These are phyloP conservation scores for Lutjanus erythropterus DNA, from an alignment of 2,113 vertebrate species.

Conservation along the genomic window DNA sequence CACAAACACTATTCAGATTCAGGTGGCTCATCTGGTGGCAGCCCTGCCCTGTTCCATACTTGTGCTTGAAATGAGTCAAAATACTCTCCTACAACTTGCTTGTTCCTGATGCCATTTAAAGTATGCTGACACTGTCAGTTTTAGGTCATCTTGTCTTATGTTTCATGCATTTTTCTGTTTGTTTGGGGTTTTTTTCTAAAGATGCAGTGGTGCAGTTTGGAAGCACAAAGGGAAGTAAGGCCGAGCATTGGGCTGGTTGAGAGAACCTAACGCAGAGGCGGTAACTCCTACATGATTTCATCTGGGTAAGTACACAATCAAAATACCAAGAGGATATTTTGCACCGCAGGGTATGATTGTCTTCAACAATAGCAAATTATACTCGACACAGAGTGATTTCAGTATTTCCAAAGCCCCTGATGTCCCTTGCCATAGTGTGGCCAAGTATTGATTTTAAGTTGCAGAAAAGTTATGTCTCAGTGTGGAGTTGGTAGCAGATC, in stretches of 20 bases:
- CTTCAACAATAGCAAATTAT: slow-evolving; percentile 32
- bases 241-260: slow-evolving; percentile 2
- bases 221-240: slow-evolving; percentile 40
- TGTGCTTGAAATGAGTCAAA: background rate
- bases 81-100: background rate
- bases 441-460: slow-evolving; percentile 45
- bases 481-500: background rate
- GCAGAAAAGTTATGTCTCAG: slow-evolving; percentile 16
- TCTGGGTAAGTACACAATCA: slow-evolving; percentile 33
- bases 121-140: background rate
- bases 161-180: background rate
- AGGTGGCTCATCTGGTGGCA: background rate
- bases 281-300: slow-evolving; percentile 57
- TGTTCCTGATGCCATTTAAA: slow-evolving; percentile 25
- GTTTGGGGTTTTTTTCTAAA: slow-evolving; percentile 9
- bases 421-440: slow-evolving; percentile 10
- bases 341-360: slow-evolving; percentile 14
- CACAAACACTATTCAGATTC: slow-evolving; percentile 11
- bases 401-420: slow-evolving; percentile 24
- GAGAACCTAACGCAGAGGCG: slow-evolving; percentile 52
- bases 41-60: background rate
- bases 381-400: slow-evolving; percentile 24
- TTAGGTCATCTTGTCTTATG: background rate
- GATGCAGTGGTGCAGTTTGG: slow-evolving; percentile 32
- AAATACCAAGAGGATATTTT: slow-evolving; percentile 39